Conservation (phyloP, 2,888 invertebrate species). For the Drosophila affinis region DNA sequence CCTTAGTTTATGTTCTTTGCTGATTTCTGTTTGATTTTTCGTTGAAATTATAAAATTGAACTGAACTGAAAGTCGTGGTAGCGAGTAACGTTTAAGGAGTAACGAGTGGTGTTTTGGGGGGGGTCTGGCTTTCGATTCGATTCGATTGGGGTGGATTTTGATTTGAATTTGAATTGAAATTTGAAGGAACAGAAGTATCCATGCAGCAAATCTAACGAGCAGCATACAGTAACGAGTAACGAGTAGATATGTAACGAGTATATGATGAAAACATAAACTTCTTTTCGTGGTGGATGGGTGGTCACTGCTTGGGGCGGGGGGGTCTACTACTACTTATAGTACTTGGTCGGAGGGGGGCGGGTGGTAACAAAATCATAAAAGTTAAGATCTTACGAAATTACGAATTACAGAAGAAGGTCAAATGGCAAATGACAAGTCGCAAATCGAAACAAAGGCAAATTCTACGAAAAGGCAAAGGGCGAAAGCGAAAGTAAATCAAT, state of each 20-base stretch:
- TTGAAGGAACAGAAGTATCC: conserved; percentile 45
- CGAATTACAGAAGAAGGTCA: conserved; percentile 30
- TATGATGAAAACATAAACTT: too few relatives aligned
- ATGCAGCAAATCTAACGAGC: conserved; percentile 59
- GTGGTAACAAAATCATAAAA: conserved; percentile 24
- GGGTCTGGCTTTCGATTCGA: conserved; percentile 28
- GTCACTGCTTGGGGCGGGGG: conserved; percentile 26
- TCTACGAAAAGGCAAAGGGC: conserved; percentile 62
- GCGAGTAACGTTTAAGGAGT: too few relatives aligned
- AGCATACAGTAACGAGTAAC: neutral
- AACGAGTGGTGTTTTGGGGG: conserved; percentile 5
- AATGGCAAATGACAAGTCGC: conserved; percentile 45
- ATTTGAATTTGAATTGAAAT: conserved; percentile 22
- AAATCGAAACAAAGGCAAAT: conserved; percentile 55
- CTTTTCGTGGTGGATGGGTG: neutral
- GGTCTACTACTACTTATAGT: conserved; percentile 12
- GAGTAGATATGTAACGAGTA: too few relatives aligned
- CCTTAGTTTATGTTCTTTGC: neutral
- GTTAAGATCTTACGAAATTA: conserved; percentile 45
- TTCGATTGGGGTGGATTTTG: conserved; percentile 3
- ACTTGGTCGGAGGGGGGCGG: conserved; percentile 6
- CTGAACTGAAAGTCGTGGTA: conserved; percentile 27
- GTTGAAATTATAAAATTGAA: conserved; percentile 9
- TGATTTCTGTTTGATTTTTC: conserved; percentile 8
- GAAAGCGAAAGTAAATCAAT: conserved; percentile 53